Base-by-base conservation (phyloP, 2,113 vertebrate genomes). In the Nestor notabilis region DNA sequence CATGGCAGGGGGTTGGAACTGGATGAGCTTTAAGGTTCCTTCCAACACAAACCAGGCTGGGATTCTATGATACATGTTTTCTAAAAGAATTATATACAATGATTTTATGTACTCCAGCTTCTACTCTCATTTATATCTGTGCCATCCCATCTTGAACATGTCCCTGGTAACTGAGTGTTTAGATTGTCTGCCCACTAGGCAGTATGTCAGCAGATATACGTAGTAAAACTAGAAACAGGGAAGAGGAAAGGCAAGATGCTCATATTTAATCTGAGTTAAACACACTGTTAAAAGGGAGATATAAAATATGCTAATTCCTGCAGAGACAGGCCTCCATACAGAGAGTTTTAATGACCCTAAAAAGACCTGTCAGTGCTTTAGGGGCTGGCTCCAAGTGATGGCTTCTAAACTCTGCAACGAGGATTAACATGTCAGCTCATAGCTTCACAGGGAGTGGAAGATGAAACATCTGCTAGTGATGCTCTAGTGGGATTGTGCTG, bases 361-460 rank as follows among this genome's bases (percentile, higher is more conserved):
- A 82, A 87, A 74, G 81, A 78, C 39, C 56, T 91, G 84, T 82
- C 93, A 96, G 79, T 68, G 50, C 53, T 83, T 50, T 53, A 75
- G 55, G 53, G 46, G 47, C 17, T 82, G 78, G 28, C 29, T 77
- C n/a, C 55, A 76, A 76, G 63, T 20, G 76, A 91, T 33, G 76
- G 68, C 41, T 92, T 72, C 85, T 91, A 70, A 88, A 89, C 31
- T 69, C 74, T 64, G 68, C 71, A 61, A 1, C 18, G 28, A 72
- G 70, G 89, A 94, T 95, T 93, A 95, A 92, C 55, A 17, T 58
- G 77, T 72, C 87, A 86, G 44, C 43, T 80, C 70, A 84, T 74
- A 82, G 83, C 72, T 84, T 78, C 5, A 2, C 70, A 66, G 64
- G 52, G 47, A 96, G 78, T 25, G 37, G 72, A 93, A 91, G 84